phyloP scores from a whole-genome alignment of 1,140 invertebrate species.

The Lasioglossum baleicum region DNA sequence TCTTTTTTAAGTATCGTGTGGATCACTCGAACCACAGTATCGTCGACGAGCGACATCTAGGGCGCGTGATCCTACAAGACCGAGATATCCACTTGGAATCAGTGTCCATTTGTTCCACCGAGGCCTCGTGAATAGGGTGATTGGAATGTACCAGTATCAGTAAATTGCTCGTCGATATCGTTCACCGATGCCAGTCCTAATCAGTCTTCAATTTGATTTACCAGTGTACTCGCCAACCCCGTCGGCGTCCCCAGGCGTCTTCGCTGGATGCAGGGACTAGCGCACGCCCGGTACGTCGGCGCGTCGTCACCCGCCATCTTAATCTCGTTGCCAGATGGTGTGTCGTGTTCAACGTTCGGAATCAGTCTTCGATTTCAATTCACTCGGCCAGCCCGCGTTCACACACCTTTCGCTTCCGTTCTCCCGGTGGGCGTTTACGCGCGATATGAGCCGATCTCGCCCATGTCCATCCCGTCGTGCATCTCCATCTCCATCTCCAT shows the following conservation, averaged over 20 bases:
- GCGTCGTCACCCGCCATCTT: too few species aligned
- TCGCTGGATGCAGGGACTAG: too few species aligned
- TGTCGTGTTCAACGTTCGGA: background rate
- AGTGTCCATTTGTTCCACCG: background rate
- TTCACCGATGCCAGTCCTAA: conserved; percentile 15
- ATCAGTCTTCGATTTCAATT: conserved; percentile 43
- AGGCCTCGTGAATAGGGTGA: background rate
- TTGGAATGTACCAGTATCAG: conserved; percentile 35
- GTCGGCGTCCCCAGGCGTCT: too few species aligned
- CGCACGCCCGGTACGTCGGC: too few species aligned
- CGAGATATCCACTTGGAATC: background rate
- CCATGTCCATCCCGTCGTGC: conserved; percentile 57
- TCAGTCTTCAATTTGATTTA: conserved; percentile 46
- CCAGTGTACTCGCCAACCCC: background rate
- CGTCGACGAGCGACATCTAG: background rate
- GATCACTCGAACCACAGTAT: background rate
- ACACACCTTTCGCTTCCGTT: background rate
- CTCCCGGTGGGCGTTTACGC: conserved; percentile 51
- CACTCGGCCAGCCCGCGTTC: conserved; percentile 1
- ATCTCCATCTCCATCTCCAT: conserved; percentile 67
- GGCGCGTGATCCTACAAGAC: background rate
- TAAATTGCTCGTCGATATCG: conserved; percentile 29
- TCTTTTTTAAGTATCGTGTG: background rate
- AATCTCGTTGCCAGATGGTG: background rate
- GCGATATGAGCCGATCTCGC: conserved; percentile 63